Conservation (phyloP, 1,140 invertebrate genomes). For the Homalodisca vitripennis region DNA sequence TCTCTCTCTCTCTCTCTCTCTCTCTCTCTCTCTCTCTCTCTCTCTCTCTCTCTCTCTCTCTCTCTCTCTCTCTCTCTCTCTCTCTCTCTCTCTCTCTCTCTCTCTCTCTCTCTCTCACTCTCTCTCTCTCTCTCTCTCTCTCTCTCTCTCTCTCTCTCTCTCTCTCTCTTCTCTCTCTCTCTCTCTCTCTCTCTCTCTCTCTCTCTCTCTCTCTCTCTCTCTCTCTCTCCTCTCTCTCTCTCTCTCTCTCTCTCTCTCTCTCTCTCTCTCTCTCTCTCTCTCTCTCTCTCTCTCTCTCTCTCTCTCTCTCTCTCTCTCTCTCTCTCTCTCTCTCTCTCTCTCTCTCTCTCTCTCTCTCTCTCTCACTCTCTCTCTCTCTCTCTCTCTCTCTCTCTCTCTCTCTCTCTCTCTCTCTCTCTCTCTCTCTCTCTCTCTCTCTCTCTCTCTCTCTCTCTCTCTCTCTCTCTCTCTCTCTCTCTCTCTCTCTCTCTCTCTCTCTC, state of each 20-base stretch:
- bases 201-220: neutral
- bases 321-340: no score
- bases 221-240: neutral
- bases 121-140: slow-evolving; percentile 3
- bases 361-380: no score
- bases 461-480: no score
- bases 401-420: no score
- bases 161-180: neutral
- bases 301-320: neutral
- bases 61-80: slow-evolving; percentile 3
- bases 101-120: slow-evolving; percentile 3
- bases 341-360: no score
- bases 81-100: slow-evolving; percentile 3
- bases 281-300: neutral
- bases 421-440: no score
- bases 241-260: neutral
- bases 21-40: slow-evolving; percentile 3
- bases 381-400: no score
- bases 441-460: no score
- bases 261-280: neutral
- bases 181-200: neutral
- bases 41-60: slow-evolving; percentile 3
- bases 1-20: slow-evolving; percentile 3
- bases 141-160: slow-evolving; percentile 3
- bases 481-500: no score